Evolutionary conservation across 2,797 vertebrate species (phyloP), one percentile per base, ranked within the genome.

Genomic region (Percopsis omiscomaycus): DNA sequence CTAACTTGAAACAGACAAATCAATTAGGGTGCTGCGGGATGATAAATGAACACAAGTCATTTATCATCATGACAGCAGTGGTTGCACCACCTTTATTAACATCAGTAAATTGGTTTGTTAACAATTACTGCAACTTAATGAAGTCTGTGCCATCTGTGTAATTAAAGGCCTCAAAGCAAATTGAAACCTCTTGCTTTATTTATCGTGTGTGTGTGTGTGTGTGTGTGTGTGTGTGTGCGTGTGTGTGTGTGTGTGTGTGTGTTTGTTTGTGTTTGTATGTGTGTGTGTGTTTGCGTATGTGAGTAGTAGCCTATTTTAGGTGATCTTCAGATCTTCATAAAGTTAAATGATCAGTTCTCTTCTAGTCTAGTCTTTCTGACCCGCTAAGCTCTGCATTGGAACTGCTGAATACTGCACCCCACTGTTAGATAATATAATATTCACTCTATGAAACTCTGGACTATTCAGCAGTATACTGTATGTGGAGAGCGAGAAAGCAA

Each of bases 1-100:
- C 15, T 69, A 66, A 58, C 57, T 75, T 70, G 66, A 75, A 70
- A 81, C 57, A 55, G 50, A 50, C 32, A 68, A 57, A 65, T 63
- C n/a, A 62, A 77, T 67, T 14, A 55, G 45, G 2, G 32, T 15
- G 46, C 52, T 57, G 42, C 56, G 22, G 22, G 22, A 22, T 62
- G 8, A 70, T 66, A 63, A 63, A 55, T 47, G 22, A 67, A n/a
- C 4, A 53, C 8, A 49, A 45, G 2, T 12, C 52, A 37, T 16
- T 47, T 15, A 13, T 61, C n/a, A 53, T 51, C 59, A 22, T 37
- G 5, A 58, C 47, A 27, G 3, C 54, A 22, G 22, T 22, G 22
- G 1, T 56, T 32, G 6, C 57, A 51, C 0, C 49, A 46, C 37
- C 53, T 48, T 57, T 53, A 46, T 22, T 62, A 52, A 45, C 22